Percentiles rank a stretch among this genome's conserved stretches.
Conservation (phyloP, 2,888 invertebrate species). For the Patella caerulea region DNA sequence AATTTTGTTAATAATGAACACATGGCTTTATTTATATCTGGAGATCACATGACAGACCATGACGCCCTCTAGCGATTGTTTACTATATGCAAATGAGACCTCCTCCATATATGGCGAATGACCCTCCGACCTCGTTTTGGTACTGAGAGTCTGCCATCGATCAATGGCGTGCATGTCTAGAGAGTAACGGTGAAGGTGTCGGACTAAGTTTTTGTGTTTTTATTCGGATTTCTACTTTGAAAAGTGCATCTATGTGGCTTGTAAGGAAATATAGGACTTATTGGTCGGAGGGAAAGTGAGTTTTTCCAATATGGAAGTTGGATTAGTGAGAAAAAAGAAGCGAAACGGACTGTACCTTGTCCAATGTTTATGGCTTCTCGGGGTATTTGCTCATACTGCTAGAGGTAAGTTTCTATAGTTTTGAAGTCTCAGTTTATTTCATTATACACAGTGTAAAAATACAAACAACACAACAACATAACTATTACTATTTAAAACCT, state of each 20-base stretch:
- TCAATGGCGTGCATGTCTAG: slow-evolving; percentile 10
- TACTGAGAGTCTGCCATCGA: background rate
- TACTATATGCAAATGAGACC: slow-evolving; percentile 1
- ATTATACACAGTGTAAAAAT: too few species aligned
- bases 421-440: too few species aligned
- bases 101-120: slow-evolving; percentile 9
- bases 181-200: background rate
- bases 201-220: slow-evolving; percentile 6
- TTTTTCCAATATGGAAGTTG: slow-evolving; percentile 11
- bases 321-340: slow-evolving; percentile 11
- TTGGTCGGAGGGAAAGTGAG: slow-evolving; percentile 10
- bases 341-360: slow-evolving; percentile 10
- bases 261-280: slow-evolving; percentile 10
- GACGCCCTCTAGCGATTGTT: slow-evolving; percentile 8
- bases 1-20: background rate
- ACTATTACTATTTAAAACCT: too few species aligned
- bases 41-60: background rate
- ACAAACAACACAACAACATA: too few species aligned
- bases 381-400: background rate
- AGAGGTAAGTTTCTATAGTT: background rate
- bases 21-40: background rate
- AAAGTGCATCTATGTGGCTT: slow-evolving; percentile 13
- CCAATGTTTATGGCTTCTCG: slow-evolving; percentile 2
- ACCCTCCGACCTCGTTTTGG: slow-evolving; percentile 7
- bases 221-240: slow-evolving; percentile 4